Conservation (phyloP, 2,888 invertebrate species). For the Eupeodes luniger region DNA sequence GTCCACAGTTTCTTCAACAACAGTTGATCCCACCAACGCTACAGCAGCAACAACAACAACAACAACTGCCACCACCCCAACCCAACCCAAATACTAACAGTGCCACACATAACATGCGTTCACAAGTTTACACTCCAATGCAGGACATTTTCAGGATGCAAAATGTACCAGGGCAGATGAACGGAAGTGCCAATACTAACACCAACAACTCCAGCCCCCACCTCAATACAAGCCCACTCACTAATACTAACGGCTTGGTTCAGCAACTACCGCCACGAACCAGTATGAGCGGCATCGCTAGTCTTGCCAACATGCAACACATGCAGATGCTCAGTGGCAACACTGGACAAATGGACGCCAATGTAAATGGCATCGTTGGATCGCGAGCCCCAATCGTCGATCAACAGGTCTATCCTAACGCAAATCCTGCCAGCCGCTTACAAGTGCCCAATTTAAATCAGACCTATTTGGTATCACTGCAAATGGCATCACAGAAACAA, state of each 20-base stretch:
- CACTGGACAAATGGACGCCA: conserved; percentile 71
- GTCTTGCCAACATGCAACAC: conserved; percentile 81
- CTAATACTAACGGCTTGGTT: conserved; percentile 80
- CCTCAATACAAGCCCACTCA: conserved; percentile 82
- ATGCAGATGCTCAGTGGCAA: conserved; percentile 79
- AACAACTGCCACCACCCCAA: conserved; percentile 68
- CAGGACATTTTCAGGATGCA: conserved; percentile 81
- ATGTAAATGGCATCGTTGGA: conserved; percentile 64
- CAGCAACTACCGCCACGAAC: conserved; percentile 79
- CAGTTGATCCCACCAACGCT: conserved; percentile 79
- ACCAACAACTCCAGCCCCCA: conserved; percentile 82
- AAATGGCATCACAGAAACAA: conserved; percentile 77
- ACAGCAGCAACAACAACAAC: conserved; percentile 76
- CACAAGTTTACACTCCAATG: conserved; percentile 81
- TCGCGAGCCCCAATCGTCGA: conserved; percentile 76
- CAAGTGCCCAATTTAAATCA: conserved; percentile 76
- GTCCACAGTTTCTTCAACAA: conserved; percentile 77
- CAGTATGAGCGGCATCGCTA: conserved; percentile 83
- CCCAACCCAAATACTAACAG: conserved; percentile 57
- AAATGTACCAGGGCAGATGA: conserved; percentile 78
- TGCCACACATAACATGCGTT: conserved; percentile 77
- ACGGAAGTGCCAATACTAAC: conserved; percentile 79
- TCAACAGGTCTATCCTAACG: conserved; percentile 78
- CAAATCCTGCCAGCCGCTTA: conserved; percentile 61
- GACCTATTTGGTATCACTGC: conserved; percentile 80